Evolutionary conservation across 2,888 invertebrate species (phyloP).

Genomic region (Rapana venosa): DNA sequence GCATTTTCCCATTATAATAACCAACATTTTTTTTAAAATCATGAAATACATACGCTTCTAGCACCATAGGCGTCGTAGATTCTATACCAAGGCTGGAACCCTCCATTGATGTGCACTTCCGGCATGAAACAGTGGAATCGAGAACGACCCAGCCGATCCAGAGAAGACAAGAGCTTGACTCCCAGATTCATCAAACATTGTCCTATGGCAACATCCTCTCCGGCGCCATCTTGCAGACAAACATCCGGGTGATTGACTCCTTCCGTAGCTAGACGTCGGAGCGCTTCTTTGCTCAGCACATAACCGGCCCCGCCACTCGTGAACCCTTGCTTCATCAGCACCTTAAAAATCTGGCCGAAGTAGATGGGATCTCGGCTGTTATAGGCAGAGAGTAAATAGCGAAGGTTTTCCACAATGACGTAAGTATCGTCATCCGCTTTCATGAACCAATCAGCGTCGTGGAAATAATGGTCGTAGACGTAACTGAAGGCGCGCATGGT

Average conservation of each 20-base stretch:
- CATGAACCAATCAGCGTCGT: conserved; percentile 96
- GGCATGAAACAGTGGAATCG: conserved; percentile 75
- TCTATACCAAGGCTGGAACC: conserved; percentile 68
- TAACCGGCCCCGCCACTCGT: conserved; percentile 85
- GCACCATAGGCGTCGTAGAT: conserved; percentile 68
- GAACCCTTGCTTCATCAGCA: conserved; percentile 76
- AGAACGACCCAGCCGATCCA: conserved; percentile 69
- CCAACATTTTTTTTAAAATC: too few species aligned
- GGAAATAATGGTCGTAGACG: conserved; percentile 86
- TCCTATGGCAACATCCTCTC: conserved; percentile 74
- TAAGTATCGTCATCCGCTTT: conserved; percentile 99
- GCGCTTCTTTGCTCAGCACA: conserved; percentile 90
- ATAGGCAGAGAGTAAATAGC: conserved; percentile 83
- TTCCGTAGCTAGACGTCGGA: conserved; percentile 83
- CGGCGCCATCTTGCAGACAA: conserved; percentile 68
- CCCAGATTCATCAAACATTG: conserved; percentile 72
- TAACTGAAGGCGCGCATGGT: conserved; percentile 85
- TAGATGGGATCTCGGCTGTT: conserved; percentile 85
- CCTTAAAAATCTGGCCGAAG: conserved; percentile 81
- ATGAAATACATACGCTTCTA: conserved; percentile 59
- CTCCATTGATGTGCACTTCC: conserved; percentile 84
- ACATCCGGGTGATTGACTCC: conserved; percentile 75
- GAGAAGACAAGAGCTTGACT: conserved; percentile 68
- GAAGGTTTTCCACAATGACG: conserved; percentile 94
- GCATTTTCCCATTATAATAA: too few species aligned